Percentiles rank a stretch among this genome's conserved stretches.
Conservation (phyloP, 2,888 invertebrate species). For the Temnothorax unifasciatus region DNA sequence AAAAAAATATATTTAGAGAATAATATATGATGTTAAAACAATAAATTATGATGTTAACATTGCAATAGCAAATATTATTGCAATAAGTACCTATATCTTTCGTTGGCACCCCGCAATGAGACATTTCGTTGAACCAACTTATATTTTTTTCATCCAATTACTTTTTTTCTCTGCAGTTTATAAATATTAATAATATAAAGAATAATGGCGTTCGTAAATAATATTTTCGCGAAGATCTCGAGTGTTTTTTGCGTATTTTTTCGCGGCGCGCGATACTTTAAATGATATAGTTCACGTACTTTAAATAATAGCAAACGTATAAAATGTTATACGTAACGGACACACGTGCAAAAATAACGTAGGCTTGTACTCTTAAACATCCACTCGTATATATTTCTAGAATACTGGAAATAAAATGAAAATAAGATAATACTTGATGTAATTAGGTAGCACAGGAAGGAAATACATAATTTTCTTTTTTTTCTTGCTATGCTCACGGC, state of each 20-base stretch:
- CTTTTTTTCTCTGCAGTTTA: no score
- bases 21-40: no score
- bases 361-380: not conserved
- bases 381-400: not conserved
- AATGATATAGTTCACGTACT: not conserved
- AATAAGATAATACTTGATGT: not conserved
- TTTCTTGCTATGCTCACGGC: not conserved
- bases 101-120: no score
- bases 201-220: not conserved
- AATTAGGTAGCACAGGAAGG: not conserved
- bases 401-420: not conserved
- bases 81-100: no score
- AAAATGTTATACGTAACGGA: not conserved
- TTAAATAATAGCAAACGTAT: not conserved
- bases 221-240: not conserved
- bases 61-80: no score
- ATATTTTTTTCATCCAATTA: no score
- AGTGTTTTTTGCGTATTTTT: not conserved
- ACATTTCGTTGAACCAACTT: no score
- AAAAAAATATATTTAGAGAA: no score
- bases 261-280: not conserved
- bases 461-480: constrained; percentile 11
- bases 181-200: not conserved
- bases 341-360: not conserved
- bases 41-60: no score